These are phyloP conservation scores for Chironomus tentans DNA, from an alignment of 2,888 invertebrate species.

Conservation along the genomic window DNA sequence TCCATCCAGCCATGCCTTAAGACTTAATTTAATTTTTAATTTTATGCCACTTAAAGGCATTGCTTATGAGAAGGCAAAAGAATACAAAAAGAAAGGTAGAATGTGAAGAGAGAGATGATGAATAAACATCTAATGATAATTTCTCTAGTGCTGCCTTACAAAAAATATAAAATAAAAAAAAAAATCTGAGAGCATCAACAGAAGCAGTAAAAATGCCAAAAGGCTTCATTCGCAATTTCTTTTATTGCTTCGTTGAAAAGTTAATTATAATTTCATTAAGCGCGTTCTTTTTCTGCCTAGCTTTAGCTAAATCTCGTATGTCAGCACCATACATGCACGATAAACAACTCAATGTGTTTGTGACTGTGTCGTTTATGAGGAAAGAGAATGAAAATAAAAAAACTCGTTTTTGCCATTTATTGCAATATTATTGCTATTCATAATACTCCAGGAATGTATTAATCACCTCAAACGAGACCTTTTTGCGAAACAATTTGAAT, in stretches of 20 bases:
- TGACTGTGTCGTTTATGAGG: background rate
- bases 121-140: constrained; percentile 23
- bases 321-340: background rate
- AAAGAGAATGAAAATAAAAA: background rate
- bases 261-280: constrained; percentile 27
- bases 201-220: background rate
- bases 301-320: background rate
- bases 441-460: background rate
- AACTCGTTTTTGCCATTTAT: background rate
- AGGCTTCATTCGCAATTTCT: background rate
- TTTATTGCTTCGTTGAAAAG: constrained; percentile 12
- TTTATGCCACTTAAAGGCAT: background rate
- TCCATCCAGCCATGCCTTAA: background rate
- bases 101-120: background rate
- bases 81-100: background rate
- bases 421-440: constrained; percentile 5
- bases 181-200: background rate
- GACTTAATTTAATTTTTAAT: constrained; percentile 1
- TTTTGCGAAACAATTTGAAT: background rate
- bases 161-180: no score
- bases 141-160: background rate
- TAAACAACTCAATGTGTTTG: background rate
- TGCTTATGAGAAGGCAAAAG: background rate
- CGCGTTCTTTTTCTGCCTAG: background rate
- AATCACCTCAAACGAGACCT: background rate